phyloP scores from a whole-genome alignment of 2,888 invertebrate genomes.

The Scaeva pyrastri region DNA sequence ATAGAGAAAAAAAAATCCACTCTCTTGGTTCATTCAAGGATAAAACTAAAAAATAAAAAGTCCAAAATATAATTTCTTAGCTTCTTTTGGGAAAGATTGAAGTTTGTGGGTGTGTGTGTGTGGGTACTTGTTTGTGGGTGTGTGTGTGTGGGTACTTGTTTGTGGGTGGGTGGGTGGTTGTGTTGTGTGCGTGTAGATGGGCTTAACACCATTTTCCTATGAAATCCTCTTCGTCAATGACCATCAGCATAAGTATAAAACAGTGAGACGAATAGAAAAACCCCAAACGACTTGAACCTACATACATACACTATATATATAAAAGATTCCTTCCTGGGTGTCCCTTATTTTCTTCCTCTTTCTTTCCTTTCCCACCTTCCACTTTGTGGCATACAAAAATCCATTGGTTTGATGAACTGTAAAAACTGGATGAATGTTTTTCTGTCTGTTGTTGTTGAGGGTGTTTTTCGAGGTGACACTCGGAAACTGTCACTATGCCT shows the following conservation, averaged over 20 bases:
- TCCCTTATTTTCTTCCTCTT: too few species aligned
- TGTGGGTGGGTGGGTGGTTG: neutral
- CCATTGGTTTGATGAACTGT: slow-evolving; percentile 69
- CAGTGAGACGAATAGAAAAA: neutral
- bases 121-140: neutral
- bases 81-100: neutral
- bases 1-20: slow-evolving; percentile 6
- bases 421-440: slow-evolving; percentile 60
- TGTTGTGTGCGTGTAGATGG: too few species aligned
- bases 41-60: slow-evolving; percentile 24
- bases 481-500: slow-evolving; percentile 47
- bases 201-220: slow-evolving; percentile 18
- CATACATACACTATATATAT: too few species aligned
- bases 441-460: neutral
- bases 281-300: slow-evolving; percentile 3
- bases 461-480: slow-evolving; percentile 42
- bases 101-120: neutral
- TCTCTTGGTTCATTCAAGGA: slow-evolving; percentile 32
- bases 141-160: neutral
- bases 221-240: slow-evolving; percentile 26
- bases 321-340: slow-evolving; percentile 1
- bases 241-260: neutral
- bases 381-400: slow-evolving; percentile 21
- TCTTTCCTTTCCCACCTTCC: neutral
- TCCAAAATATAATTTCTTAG: slow-evolving; percentile 23